Percentiles rank a stretch among this genome's conserved stretches.
phyloP scores from a whole-genome alignment of 2,113 vertebrate genomes.

The Labeo rohita region DNA sequence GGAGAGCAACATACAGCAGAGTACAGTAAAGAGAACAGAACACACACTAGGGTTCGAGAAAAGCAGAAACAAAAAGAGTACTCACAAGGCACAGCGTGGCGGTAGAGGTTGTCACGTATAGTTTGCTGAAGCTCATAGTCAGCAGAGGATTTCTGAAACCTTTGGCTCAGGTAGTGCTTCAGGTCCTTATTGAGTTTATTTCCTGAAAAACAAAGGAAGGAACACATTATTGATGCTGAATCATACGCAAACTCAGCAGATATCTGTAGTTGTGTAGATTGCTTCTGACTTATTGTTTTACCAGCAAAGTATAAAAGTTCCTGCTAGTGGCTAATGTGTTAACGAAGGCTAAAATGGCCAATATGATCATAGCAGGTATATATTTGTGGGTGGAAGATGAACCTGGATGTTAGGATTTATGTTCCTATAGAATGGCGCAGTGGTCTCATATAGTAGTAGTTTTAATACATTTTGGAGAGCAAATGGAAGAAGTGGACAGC shows the following conservation, averaged over 20 bases:
- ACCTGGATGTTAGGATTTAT: neutral
- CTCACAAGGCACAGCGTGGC: conserved; percentile 99
- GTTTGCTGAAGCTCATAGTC: conserved; percentile 96
- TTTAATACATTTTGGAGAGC: neutral
- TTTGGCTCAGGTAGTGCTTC: conserved; percentile 92
- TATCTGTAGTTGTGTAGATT: neutral
- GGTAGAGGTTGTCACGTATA: conserved; percentile 96
- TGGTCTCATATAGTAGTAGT: neutral
- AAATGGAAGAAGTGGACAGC: neutral
- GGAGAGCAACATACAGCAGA: neutral
- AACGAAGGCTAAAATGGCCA: neutral
- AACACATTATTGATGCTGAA: neutral
- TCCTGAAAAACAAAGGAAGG: conserved; percentile 79
- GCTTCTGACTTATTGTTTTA: neutral
- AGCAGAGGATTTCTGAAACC: conserved; percentile 94
- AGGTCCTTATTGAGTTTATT: conserved; percentile 94
- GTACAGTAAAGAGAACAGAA: neutral
- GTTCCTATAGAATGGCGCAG: neutral
- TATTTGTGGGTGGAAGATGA: neutral
- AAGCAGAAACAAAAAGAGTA: conserved; percentile 53
- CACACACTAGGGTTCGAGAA: neutral
- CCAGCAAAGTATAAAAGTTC: neutral
- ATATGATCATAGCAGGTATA: neutral
- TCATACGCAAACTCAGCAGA: neutral
- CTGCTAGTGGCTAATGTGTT: neutral